phyloP scores from a whole-genome alignment of 2,888 invertebrate species.

The Andrena camellia region DNA sequence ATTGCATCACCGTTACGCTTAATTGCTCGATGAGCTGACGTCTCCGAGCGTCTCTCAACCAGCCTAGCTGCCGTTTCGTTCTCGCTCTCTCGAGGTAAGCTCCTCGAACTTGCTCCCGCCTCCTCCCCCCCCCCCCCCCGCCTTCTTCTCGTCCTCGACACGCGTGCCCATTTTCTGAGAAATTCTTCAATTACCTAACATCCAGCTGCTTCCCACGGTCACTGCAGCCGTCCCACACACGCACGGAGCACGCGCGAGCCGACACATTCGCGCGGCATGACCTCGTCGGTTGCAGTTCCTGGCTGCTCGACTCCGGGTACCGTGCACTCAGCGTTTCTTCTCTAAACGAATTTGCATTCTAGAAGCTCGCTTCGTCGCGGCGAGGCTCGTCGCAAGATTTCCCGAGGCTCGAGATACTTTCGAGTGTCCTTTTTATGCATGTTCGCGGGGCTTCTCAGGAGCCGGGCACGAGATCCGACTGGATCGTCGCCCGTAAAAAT shows the following conservation, averaged over 20 bases:
- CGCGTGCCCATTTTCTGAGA: slow-evolving; percentile 65
- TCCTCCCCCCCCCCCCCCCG: no score
- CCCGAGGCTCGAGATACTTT: slow-evolving; percentile 22
- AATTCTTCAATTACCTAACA: slow-evolving; percentile 73
- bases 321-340: slow-evolving; percentile 58
- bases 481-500: slow-evolving; percentile 22
- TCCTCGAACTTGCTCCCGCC: slow-evolving; percentile 33
- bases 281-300: slow-evolving; percentile 46
- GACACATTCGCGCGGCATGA: slow-evolving; percentile 28
- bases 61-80: slow-evolving; percentile 7
- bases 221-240: slow-evolving; percentile 40
- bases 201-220: slow-evolving; percentile 68
- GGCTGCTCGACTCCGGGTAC: slow-evolving; percentile 11
- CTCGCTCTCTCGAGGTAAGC: slow-evolving; percentile 5
- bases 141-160: neutral
- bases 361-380: slow-evolving; percentile 23
- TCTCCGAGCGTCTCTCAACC: neutral
- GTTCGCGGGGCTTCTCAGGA: slow-evolving; percentile 10
- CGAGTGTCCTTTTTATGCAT: slow-evolving; percentile 46
- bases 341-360: slow-evolving; percentile 68
- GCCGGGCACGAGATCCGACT: neutral
- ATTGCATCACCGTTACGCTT: slow-evolving; percentile 64
- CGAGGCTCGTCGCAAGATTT: slow-evolving; percentile 46
- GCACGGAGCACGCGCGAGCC: neutral
- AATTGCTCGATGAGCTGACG: slow-evolving; percentile 44